Evolutionary conservation across 1,140 invertebrate genomes (phyloP), one percentile per base, ranked within the genome.

Genomic region (Anthonomus grandis): DNA sequence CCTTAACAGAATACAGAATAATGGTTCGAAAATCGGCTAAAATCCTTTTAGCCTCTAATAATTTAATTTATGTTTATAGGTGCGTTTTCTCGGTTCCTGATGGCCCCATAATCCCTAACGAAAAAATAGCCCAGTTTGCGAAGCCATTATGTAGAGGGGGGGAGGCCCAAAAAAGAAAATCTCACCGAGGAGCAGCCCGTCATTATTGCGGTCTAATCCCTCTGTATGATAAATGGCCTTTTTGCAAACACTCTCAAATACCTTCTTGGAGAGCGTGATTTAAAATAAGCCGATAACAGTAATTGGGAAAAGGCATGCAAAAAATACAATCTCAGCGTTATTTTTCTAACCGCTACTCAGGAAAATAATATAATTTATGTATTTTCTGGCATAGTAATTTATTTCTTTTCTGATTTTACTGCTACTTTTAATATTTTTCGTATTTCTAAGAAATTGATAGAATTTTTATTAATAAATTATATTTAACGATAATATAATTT

Each of bases 51-150:
- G 34, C 8, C 18, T 19, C 18, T 38, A 50, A 50, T 50, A 50
- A 37, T 36, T 50, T 50, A 50, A 37, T 50, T 50, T 50, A 50
- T 50, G 47, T 50, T 37, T 50, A 50, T 50, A 37, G 47, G 34
- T 13, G 31, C 18, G 34, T 37, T 50, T 50, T 18, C 47, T 50
- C 47, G 34, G 47, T 21, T 48, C 24, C n/a, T 50, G 47, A 50
- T 38, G 47, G 34, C 18, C 31, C 23, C 24, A 50, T n/a, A 48
- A 27, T 13, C n/a, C 45, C 21, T 48, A 21, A 9, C 27, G 25
- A 48, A 48, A 50, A 50, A 50, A 50, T 50, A 36, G 17, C 34
- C 9, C 34, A 22, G 17, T 50, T 50, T 50, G 47, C 47, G 47
- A 23, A 50, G 34, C 34, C 10, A 19, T 50, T 15, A 48, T 48